Percentiles rank a stretch among this genome's conserved stretches.
phyloP scores from a whole-genome alignment of 2,888 invertebrate species.

The Eurytoma californica region DNA sequence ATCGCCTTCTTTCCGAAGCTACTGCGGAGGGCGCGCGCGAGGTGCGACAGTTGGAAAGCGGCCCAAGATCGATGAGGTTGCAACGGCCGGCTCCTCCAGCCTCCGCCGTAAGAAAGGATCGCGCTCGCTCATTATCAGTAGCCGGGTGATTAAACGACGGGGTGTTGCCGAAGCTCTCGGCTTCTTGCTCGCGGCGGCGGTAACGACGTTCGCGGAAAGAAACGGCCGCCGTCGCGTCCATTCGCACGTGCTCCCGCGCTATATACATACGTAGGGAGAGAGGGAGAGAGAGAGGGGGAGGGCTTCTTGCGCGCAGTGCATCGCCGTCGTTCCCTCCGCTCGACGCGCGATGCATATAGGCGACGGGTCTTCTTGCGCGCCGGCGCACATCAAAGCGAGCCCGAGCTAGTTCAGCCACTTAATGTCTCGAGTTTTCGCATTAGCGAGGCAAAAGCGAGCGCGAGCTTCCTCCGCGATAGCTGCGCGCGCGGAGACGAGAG shows the following conservation, averaged over 20 bases:
- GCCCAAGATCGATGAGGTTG: slow-evolving; percentile 34
- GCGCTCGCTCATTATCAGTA: slow-evolving; percentile 61
- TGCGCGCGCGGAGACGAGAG: slow-evolving; percentile 5
- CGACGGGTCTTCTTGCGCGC: slow-evolving; percentile 46
- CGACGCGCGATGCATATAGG: slow-evolving; percentile 27
- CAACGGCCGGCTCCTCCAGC: background rate
- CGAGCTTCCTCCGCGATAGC: slow-evolving; percentile 51
- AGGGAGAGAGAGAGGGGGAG: too few species aligned
- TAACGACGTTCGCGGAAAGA: slow-evolving; percentile 71
- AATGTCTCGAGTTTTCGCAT: slow-evolving; percentile 74
- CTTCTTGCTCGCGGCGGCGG: slow-evolving; percentile 68
- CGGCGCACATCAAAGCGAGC: slow-evolving; percentile 72
- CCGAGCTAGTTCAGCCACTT: slow-evolving; percentile 74
- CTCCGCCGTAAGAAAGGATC: slow-evolving; percentile 43
- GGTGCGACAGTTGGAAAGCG: slow-evolving; percentile 37
- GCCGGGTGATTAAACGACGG: slow-evolving; percentile 65
- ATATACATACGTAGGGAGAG: slow-evolving; percentile 2
- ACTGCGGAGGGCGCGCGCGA: background rate
- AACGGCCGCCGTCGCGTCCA: slow-evolving; percentile 61
- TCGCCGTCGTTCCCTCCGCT: slow-evolving; percentile 53
- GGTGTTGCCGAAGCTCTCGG: slow-evolving; percentile 61
- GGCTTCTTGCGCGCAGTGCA: background rate
- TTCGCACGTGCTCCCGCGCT: slow-evolving; percentile 54
- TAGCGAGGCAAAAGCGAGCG: slow-evolving; percentile 73
- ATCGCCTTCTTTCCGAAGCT: slow-evolving; percentile 1